Percentiles rank a stretch among this genome's conserved stretches.
Conservation (phyloP, 2,888 invertebrate species). For the Shargacucullia verbasci region DNA sequence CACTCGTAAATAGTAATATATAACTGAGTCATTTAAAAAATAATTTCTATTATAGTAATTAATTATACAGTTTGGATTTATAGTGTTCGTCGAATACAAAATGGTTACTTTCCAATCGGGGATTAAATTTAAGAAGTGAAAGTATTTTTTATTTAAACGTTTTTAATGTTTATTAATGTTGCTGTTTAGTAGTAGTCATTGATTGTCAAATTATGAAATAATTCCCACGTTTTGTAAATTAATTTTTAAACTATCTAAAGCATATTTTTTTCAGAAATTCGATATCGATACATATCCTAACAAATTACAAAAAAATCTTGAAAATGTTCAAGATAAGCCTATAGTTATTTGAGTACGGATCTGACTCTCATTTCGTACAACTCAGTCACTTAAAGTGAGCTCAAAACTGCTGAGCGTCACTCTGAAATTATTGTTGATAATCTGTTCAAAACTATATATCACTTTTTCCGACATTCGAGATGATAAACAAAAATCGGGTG, state of each 20-base stretch:
- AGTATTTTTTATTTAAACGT: conserved; percentile 33
- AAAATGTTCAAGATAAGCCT: no score
- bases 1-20: not conserved
- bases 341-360: no score
- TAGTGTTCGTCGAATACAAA: conserved; percentile 29
- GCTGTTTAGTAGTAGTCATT: conserved; percentile 13
- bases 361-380: no score
- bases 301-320: no score
- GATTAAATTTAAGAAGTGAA: conserved; percentile 48
- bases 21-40: conserved; percentile 21
- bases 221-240: conserved; percentile 7
- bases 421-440: no score
- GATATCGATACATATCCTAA: no score
- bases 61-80: conserved; percentile 38
- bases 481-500: not conserved
- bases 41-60: conserved; percentile 29
- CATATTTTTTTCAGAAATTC: no score
- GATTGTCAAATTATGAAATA: conserved; percentile 31
- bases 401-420: no score
- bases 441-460: no score
- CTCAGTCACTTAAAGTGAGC: no score
- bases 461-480: no score
- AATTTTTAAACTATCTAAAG: not conserved
- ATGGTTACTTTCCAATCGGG: conserved; percentile 46
- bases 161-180: conserved; percentile 41